These are phyloP conservation scores for Planococcus citri DNA, from an alignment of 1,140 invertebrate species.

Conservation along the genomic window DNA sequence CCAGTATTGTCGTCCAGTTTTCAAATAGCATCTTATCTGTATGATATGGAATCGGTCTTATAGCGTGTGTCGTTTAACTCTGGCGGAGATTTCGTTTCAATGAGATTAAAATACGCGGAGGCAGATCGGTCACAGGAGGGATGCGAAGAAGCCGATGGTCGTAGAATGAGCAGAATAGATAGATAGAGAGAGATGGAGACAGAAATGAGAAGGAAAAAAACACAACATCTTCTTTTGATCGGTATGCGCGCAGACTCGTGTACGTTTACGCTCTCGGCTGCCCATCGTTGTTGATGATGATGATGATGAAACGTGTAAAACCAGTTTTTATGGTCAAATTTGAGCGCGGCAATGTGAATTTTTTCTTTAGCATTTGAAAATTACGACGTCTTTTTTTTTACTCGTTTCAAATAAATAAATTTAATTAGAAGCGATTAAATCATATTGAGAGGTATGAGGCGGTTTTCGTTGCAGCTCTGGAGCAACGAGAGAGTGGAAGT, in stretches of 20 bases:
- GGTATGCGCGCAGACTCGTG: neutral
- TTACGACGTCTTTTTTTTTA: neutral
- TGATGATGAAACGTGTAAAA: neutral
- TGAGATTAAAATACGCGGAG: no score
- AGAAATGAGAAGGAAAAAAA: neutral
- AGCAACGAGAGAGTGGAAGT: neutral
- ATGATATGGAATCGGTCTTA: no score
- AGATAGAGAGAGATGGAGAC: no score
- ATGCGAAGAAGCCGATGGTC: no score
- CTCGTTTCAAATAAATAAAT: neutral
- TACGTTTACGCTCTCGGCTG: no score
- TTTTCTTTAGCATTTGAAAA: neutral
- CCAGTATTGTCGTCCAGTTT: no score
- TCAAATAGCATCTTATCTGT: no score
- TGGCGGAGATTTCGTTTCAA: no score
- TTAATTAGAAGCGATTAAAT: neutral
- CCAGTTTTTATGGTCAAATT: neutral
- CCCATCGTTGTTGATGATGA: neutral
- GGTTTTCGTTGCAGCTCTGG: neutral
- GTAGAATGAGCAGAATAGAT: no score
- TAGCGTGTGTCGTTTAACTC: no score
- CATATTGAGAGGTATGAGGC: neutral
- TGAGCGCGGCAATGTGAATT: neutral
- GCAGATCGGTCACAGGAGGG: no score
- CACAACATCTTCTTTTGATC: neutral